Evolutionary conservation across 1,140 invertebrate species (phyloP), one percentile per base, ranked within the genome.

Genomic region (Bilobella aurantiaca): DNA sequence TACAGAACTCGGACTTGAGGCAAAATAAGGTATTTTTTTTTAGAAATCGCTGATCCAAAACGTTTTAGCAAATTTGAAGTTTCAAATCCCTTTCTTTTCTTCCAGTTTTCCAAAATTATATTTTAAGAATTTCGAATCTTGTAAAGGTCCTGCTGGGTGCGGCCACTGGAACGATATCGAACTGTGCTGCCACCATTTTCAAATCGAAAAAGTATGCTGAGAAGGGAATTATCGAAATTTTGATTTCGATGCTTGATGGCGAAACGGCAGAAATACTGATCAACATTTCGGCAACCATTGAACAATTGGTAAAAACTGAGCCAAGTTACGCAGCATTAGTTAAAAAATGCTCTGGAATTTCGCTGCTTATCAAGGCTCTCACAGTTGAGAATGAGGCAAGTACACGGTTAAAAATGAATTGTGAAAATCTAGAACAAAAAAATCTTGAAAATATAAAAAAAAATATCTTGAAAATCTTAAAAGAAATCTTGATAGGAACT

Each of bases 101-200:
- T n/a, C n/a, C n/a, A n/a, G n/a, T n/a, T n/a, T n/a, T n/a, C n/a
- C 29, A 34, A 31, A 32, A 8, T 27, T 56, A 30, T 27, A 23
- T 12, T 56, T 28, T 29, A 2, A n/a, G 53, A 12, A 25, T 28
- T 63, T 42, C 25, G 49, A 28, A 30, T 8, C 28, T 31, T 16
- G 56, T 49, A 25, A 14, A 91, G 73, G 79, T 81, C 0, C 73
- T 93, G 1, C 75, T 96, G 66, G 86, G 87, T 1, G 90, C 92
- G 0, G 88, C 91, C 0, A 93, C 90, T 1, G 93, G 93, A 0
- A 91, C 91, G 28, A 85, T 97, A 63, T 96, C 93, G 92, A 94
- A 94, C 79, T 93, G 91, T 75, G 87, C 91, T 1, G 86, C 86
- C 25, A 53, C 63, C 3, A 73, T 73, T 57, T 73, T 66, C 32